These are phyloP conservation scores for Melanogrammus aeglefinus DNA, from an alignment of 2,797 vertebrate species.

Conservation along the genomic window DNA sequence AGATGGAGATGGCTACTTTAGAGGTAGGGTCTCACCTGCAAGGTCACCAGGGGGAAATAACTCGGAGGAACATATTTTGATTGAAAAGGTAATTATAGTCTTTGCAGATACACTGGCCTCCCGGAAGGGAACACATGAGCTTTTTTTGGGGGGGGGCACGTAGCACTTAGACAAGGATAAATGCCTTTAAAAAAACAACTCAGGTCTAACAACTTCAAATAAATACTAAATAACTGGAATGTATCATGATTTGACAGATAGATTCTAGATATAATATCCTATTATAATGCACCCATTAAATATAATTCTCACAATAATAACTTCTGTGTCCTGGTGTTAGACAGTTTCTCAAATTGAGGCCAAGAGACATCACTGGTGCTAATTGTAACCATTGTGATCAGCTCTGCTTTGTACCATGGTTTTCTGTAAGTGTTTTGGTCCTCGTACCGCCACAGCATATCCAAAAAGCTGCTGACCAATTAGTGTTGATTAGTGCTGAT, in stretches of 20 bases:
- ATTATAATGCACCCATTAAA: not conserved
- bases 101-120: not conserved
- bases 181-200: not conserved
- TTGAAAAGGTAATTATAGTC: constrained; percentile 4
- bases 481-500: too few relatives aligned
- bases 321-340: too few relatives aligned
- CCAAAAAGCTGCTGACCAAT: not conserved
- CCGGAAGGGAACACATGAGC: not conserved
- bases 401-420: too few relatives aligned
- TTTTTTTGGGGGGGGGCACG: not conserved
- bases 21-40: not conserved
- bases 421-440: too few relatives aligned
- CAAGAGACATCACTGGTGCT: too few relatives aligned
- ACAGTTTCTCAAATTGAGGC: too few relatives aligned
- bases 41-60: not conserved
- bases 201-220: not conserved
- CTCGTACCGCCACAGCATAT: too few relatives aligned
- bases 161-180: not conserved
- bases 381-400: too few relatives aligned
- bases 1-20: not conserved
- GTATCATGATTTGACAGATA: not conserved
- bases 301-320: too few relatives aligned
- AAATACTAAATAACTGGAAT: not conserved
- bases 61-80: not conserved
- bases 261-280: not conserved